Evolutionary conservation across 2,888 invertebrate species (phyloP).

Genomic region (Caenorhabditis imperialis): DNA sequence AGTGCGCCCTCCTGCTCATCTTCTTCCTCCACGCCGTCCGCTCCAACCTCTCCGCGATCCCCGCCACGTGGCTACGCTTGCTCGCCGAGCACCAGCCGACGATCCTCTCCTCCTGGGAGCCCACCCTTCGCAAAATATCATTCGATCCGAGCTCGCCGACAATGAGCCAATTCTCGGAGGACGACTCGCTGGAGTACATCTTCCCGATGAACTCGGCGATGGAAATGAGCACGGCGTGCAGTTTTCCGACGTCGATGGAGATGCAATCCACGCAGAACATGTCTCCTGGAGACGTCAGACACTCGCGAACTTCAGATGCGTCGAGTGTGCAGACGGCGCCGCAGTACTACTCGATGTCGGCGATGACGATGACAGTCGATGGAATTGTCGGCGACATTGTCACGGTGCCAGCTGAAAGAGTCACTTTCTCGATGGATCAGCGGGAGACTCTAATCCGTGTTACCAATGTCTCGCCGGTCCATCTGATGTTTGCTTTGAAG

Average conservation of each 20-base stretch:
- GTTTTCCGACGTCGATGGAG: conserved; percentile 32
- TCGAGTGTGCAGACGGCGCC: neutral
- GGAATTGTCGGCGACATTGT: conserved; percentile 12
- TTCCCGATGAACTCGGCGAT: neutral
- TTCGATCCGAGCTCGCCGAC: conserved; percentile 30
- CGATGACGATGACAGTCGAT: conserved; percentile 24
- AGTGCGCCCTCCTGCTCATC: conserved; percentile 26
- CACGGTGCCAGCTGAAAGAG: conserved; percentile 20
- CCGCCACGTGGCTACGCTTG: conserved; percentile 21
- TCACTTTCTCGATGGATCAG: conserved; percentile 10
- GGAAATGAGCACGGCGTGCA: conserved; percentile 25
- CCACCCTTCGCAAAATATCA: conserved; percentile 7
- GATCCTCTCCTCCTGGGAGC: conserved; percentile 12
- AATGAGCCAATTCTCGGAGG: conserved; percentile 37
- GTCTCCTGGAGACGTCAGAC: conserved; percentile 6
- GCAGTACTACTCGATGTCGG: conserved; percentile 42
- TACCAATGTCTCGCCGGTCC: conserved; percentile 29
- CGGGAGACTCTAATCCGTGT: conserved; percentile 17
- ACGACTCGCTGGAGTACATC: conserved; percentile 24
- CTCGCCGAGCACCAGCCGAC: conserved; percentile 6
- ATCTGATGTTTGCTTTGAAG: conserved; percentile 48
- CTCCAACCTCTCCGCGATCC: conserved; percentile 21
- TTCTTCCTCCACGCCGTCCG: conserved; percentile 44
- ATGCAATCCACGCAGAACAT: conserved; percentile 46
- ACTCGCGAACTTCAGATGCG: too few species aligned